phyloP scores from a whole-genome alignment of 2,888 invertebrate species.

The Nineta flava region DNA sequence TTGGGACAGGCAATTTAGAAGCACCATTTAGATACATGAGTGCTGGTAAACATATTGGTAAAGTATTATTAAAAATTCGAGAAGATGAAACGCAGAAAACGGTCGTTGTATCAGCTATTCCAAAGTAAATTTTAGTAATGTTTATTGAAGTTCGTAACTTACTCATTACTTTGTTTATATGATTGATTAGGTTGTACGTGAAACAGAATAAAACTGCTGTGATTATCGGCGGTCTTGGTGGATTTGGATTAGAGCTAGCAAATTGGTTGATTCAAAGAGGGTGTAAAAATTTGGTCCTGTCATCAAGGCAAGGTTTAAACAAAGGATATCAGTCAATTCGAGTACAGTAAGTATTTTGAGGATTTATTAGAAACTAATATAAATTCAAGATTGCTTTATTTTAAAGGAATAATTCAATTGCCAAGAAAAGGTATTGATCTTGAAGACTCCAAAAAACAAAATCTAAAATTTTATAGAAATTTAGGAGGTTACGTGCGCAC shows the following conservation, averaged over 20 bases:
- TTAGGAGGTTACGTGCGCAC: too few species aligned
- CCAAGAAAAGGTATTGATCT: too few species aligned
- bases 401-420: background rate
- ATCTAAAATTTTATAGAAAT: too few species aligned
- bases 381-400: too few species aligned
- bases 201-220: constrained; percentile 25
- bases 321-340: constrained; percentile 71
- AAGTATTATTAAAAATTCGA: constrained; percentile 31
- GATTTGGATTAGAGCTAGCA: constrained; percentile 78
- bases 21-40: constrained; percentile 50
- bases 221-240: constrained; percentile 71
- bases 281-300: constrained; percentile 59
- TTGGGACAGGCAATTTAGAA: constrained; percentile 48
- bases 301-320: constrained; percentile 61
- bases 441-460: too few species aligned
- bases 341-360: constrained; percentile 37
- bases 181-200: background rate
- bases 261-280: constrained; percentile 78
- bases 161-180: too few species aligned
- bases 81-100: constrained; percentile 22
- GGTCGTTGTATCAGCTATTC: constrained; percentile 26
- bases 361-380: background rate
- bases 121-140: constrained; percentile 26
- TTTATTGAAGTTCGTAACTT: too few species aligned
- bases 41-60: constrained; percentile 67